Percentiles rank a stretch among this genome's conserved stretches.
Evolutionary conservation across 1,140 invertebrate genomes (phyloP).

Genomic region (Agrypnia vestita): DNA sequence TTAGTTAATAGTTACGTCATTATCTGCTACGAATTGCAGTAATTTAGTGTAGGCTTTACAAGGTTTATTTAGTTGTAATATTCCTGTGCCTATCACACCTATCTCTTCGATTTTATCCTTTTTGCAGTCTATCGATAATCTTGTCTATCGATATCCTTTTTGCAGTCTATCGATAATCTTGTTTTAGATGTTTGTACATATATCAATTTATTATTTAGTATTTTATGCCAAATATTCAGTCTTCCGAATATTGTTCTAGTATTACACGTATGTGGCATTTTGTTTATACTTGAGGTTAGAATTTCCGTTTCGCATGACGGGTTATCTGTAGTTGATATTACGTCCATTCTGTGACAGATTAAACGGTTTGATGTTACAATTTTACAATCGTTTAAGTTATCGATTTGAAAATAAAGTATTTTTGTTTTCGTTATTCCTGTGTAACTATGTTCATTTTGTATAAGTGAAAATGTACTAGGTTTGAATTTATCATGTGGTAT

Average conservation of each 20-base stretch:
- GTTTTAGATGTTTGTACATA: no score
- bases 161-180: slow-evolving; percentile 23
- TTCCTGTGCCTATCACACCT: neutral
- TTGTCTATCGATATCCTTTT: neutral
- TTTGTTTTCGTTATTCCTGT: slow-evolving; percentile 1
- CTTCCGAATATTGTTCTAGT: slow-evolving; percentile 20
- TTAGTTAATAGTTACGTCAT: neutral
- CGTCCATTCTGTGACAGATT: no score
- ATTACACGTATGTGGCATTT: slow-evolving; percentile 1
- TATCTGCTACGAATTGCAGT: neutral
- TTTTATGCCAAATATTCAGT: no score
- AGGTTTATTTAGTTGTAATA: neutral
- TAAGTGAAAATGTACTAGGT: neutral
- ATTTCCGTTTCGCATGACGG: slow-evolving; percentile 25
- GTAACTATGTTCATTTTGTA: slow-evolving; percentile 2
- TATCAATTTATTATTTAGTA: no score
- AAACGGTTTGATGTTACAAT: no score
- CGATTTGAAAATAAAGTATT: slow-evolving; percentile 1
- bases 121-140: slow-evolving; percentile 22
- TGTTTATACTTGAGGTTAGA: neutral
- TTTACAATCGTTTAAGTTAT: no score
- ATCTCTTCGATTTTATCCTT: neutral
- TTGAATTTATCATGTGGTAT: neutral
- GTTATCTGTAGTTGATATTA: slow-evolving; percentile 3
- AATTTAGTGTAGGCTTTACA: no score